phyloP scores from a whole-genome alignment of 2,113 vertebrate species.

The Procapra przewalskii region DNA sequence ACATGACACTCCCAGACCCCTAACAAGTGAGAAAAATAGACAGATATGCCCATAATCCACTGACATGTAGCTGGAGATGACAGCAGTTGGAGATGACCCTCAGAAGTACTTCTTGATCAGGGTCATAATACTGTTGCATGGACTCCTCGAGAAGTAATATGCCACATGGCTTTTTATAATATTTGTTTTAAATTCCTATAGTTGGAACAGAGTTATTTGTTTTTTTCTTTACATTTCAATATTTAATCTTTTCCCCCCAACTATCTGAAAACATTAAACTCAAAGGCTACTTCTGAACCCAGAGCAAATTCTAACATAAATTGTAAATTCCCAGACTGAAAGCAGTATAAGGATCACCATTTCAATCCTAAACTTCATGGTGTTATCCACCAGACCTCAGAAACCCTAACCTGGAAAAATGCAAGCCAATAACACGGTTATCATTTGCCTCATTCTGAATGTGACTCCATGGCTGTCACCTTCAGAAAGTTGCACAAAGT shows the following conservation, averaged over 20 bases:
- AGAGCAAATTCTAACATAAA: slow-evolving; percentile 29
- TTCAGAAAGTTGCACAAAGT: slow-evolving; percentile 36
- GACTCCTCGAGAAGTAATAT: neutral
- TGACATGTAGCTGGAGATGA: neutral
- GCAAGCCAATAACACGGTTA: slow-evolving; percentile 10
- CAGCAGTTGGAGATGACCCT: neutral
- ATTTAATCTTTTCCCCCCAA: neutral
- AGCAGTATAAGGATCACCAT: neutral
- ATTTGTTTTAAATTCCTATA: slow-evolving; percentile 30
- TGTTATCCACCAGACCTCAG: neutral
- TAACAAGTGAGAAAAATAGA: neutral
- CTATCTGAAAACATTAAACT: slow-evolving; percentile 7
- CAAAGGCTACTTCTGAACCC: neutral
- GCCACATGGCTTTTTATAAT: neutral
- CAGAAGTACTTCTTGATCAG: neutral
- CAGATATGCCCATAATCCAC: neutral
- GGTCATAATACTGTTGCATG: neutral
- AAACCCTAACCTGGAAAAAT: slow-evolving; percentile 36
- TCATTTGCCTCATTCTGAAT: slow-evolving; percentile 25
- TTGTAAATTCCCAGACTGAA: neutral
- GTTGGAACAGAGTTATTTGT: neutral
- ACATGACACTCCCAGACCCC: neutral
- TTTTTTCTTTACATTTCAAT: neutral
- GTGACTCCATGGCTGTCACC: slow-evolving; percentile 47
- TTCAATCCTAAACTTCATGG: slow-evolving; percentile 18